Evolutionary conservation across 2,888 invertebrate species (phyloP).

Genomic region (Rambutsinella grinnellia): DNA sequence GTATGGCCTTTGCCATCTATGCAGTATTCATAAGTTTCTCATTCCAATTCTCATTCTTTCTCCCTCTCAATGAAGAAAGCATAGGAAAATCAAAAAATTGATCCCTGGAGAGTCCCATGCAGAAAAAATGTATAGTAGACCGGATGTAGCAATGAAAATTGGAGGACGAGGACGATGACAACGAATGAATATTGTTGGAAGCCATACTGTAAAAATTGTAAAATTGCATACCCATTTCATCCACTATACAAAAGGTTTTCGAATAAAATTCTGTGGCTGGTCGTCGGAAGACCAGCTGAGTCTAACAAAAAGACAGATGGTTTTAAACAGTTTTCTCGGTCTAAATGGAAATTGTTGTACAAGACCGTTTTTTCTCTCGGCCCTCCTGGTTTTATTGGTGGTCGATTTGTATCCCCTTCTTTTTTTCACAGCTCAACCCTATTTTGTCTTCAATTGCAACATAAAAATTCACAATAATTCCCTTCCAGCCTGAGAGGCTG

Average conservation of each 20-base stretch:
- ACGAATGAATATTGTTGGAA: no score
- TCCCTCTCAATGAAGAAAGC: neutral
- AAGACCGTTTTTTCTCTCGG: neutral
- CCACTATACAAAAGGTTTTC: neutral
- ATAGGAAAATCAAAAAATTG: conserved; percentile 46
- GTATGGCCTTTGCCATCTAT: conserved; percentile 1
- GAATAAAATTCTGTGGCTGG: conserved; percentile 17
- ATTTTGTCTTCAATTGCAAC: conserved; percentile 18
- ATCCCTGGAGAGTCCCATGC: conserved; percentile 44
- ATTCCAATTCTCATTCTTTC: conserved; percentile 28
- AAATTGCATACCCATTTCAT: conserved; percentile 21
- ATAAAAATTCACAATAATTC: conserved; percentile 29
- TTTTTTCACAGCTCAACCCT: neutral
- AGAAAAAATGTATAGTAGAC: conserved; percentile 10
- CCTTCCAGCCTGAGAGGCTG: neutral
- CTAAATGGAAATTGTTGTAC: neutral
- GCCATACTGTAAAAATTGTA: conserved; percentile 11
- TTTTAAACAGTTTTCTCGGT: neutral
- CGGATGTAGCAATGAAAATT: neutral
- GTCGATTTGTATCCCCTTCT: neutral
- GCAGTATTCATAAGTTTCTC: conserved; percentile 47
- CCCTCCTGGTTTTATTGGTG: neutral
- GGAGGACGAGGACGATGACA: neutral
- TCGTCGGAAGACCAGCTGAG: neutral
- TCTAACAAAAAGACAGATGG: conserved; percentile 10